Conservation (phyloP, 2,888 invertebrate genomes). For the Agapostemon virescens region DNA sequence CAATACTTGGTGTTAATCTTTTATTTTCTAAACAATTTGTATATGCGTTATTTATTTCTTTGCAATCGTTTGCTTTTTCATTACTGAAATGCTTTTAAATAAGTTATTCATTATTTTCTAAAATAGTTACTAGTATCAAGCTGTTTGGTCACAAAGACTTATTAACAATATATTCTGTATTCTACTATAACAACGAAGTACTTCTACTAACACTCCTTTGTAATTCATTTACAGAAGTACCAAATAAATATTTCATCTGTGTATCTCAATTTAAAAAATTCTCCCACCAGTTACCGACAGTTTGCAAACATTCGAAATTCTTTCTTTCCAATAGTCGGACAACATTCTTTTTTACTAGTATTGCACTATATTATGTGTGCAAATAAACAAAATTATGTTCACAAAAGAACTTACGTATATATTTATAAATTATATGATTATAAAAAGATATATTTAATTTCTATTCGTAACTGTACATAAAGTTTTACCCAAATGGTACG, state of each 20-base stretch:
- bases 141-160: conserved; percentile 64
- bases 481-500: conserved; percentile 33
- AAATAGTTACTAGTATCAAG: conserved; percentile 55
- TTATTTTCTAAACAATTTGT: conserved; percentile 60
- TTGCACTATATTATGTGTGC: conserved; percentile 43
- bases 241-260: conserved; percentile 54
- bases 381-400: conserved; percentile 32
- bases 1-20: conserved; percentile 69
- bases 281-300: conserved; percentile 32
- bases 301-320: conserved; percentile 57
- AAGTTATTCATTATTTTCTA: conserved; percentile 42
- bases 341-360: conserved; percentile 25
- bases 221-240: conserved; percentile 53
- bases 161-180: conserved; percentile 60
- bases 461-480: conserved; percentile 13
- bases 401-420: not conserved
- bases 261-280: conserved; percentile 48
- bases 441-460: conserved; percentile 33
- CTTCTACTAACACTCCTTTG: conserved; percentile 40
- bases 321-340: conserved; percentile 4
- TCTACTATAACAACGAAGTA: conserved; percentile 55
- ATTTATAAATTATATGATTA: conserved; percentile 22
- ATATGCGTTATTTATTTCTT: conserved; percentile 51
- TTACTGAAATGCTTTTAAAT: conserved; percentile 41
- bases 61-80: conserved; percentile 16